These are phyloP conservation scores for Candidula unifasciata DNA, from an alignment of 2,888 invertebrate genomes.

Conservation along the genomic window DNA sequence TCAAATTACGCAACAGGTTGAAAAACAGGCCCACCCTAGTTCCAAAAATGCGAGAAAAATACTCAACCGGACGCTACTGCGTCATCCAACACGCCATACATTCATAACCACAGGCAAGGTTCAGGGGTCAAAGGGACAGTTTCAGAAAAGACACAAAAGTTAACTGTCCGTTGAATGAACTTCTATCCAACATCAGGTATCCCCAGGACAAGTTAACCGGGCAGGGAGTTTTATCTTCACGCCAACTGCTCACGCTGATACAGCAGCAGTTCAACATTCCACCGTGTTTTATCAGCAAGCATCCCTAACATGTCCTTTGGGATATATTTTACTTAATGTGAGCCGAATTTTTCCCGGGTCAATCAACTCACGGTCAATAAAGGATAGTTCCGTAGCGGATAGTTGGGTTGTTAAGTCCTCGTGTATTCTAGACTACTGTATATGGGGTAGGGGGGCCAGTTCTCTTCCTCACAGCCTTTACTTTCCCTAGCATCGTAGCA, in stretches of 20 bases:
- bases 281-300: neutral
- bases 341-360: neutral
- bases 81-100: neutral
- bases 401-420: too few relatives aligned
- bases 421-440: too few relatives aligned
- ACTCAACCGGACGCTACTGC: neutral
- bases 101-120: neutral
- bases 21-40: neutral
- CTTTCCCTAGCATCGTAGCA: too few relatives aligned
- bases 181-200: neutral
- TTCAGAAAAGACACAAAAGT: neutral
- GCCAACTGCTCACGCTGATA: neutral
- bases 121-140: neutral
- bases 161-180: slow-evolving; percentile 33
- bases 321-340: too few relatives aligned
- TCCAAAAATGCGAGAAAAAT: neutral
- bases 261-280: neutral
- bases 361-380: neutral
- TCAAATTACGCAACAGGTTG: slow-evolving; percentile 6
- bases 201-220: neutral
- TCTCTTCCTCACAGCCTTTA: too few relatives aligned
- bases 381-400: too few relatives aligned
- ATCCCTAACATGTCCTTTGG: too few relatives aligned
- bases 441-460: too few relatives aligned
- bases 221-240: neutral